phyloP scores from a whole-genome alignment of 2,888 invertebrate genomes.

The Ceratothoa steindachneri region DNA sequence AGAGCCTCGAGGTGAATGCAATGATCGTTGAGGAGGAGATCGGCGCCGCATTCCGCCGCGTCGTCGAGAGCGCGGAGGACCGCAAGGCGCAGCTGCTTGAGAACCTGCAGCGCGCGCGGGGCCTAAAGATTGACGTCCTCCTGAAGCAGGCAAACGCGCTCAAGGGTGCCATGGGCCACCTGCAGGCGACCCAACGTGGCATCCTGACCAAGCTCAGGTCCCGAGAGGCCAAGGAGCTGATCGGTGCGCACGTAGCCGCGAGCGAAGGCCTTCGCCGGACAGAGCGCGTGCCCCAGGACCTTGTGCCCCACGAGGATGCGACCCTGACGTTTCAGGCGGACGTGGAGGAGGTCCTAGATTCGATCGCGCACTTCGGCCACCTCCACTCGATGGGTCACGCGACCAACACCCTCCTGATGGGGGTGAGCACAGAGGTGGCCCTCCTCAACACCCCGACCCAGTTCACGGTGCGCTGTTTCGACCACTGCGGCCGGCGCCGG shows the following conservation, averaged over 20 bases:
- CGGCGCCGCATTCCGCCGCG: neutral
- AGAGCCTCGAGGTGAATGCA: neutral
- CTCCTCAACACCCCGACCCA: conserved; percentile 55
- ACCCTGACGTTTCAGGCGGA: neutral
- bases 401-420: conserved; percentile 54
- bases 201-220: neutral
- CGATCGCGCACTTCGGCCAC: neutral
- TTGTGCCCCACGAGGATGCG: neutral
- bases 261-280: neutral
- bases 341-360: neutral
- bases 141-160: neutral
- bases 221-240: neutral
- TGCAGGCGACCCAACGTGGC: neutral
- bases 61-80: neutral
- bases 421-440: conserved; percentile 57
- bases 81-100: neutral
- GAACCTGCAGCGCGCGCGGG: neutral
- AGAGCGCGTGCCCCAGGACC: neutral
- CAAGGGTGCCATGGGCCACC: neutral
- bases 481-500: conserved; percentile 51
- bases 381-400: conserved; percentile 53
- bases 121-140: neutral
- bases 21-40: neutral
- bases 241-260: neutral
- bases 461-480: conserved; percentile 52